phyloP scores from a whole-genome alignment of 2,888 invertebrate genomes.

The Drosophila borborema region DNA sequence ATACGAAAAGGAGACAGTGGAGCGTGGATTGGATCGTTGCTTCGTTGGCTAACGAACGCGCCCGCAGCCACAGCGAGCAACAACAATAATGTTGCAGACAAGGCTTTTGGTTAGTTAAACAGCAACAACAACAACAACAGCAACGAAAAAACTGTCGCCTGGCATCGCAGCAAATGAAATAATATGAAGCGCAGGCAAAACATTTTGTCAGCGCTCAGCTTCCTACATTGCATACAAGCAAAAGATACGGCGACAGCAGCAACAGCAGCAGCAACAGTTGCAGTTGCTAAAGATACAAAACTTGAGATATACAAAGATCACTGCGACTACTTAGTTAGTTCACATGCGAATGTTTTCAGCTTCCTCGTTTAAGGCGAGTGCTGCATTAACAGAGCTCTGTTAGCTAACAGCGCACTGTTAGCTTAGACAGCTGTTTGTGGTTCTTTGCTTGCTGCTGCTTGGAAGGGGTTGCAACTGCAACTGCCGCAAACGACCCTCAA shows the following conservation, averaged over 20 bases:
- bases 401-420: constrained; percentile 25
- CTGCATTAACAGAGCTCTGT: constrained; percentile 11
- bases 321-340: constrained; percentile 3
- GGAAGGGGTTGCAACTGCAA: constrained; percentile 64
- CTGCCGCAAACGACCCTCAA: constrained; percentile 26
- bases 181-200: constrained; percentile 64
- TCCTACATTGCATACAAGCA: constrained; percentile 41
- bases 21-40: constrained; percentile 9
- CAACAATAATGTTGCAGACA: constrained; percentile 58
- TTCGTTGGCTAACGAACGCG: constrained; percentile 43
- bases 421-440: constrained; percentile 37
- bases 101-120: constrained; percentile 69
- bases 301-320: background rate
- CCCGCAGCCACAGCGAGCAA: constrained; percentile 19
- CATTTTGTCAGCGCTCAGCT: constrained; percentile 64
- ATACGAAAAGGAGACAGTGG: constrained; percentile 46
- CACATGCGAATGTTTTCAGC: constrained; percentile 30
- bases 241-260: background rate
- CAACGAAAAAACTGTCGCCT: constrained; percentile 56
- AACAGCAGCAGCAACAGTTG: constrained; percentile 33
- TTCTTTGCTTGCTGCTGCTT: constrained; percentile 14
- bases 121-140: constrained; percentile 24
- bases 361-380: constrained; percentile 58
- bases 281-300: constrained; percentile 19
- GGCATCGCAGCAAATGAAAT: constrained; percentile 44